Base-by-base conservation (phyloP, 1,140 invertebrate species). In the Scaptomyza montana region DNA sequence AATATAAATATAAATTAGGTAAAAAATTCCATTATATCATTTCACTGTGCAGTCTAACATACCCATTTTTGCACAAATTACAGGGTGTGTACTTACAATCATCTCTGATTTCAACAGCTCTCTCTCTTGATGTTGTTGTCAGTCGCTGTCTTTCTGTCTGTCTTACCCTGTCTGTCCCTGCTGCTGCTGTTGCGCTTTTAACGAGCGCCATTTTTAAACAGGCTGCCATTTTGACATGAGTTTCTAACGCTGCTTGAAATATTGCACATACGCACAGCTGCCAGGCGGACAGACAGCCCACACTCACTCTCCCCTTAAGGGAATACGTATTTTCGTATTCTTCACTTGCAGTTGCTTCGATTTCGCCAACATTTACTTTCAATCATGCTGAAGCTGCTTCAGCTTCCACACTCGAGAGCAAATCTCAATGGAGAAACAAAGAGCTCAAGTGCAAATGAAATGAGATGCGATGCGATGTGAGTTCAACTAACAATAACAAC, bases 361-460 rank as follows among this genome's bases (percentile, higher is more conserved):
- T 71, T 64, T 63, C 45, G 47, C 64, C 50, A 60, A 56, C 68
- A 72, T 76, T 76, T 74, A 77, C 75, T 77, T 77, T 77, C 75
- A 77, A 77, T 77, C 75, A 77, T 51, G 60, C 41, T 73, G 65
- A 57, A 49, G 57, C 39, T 43, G 39, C 39, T 43, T 43, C 3
- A 8, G 10, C 10, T 36, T 43, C 50, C 55, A 55, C 28, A 12
- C 62, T 59, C 41, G 50, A 70, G 60, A 33, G 60, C 60, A 70
- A 64, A 53, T 74, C 65, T 70, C 72, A 70, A 77, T 74, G 30
- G 74, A 55, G 63, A 78, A 70, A 78, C 72, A 71, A 78, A 72
- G 69, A 59, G 68, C 68, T 66, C 62, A 71, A 78, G 75, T 78
- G 75, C 75, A 78, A 78, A 78, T 78, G 72, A 78, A 75, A 75